Evolutionary conservation across 2,113 vertebrate species (phyloP).

Genomic region (Thunnus maccoyii): DNA sequence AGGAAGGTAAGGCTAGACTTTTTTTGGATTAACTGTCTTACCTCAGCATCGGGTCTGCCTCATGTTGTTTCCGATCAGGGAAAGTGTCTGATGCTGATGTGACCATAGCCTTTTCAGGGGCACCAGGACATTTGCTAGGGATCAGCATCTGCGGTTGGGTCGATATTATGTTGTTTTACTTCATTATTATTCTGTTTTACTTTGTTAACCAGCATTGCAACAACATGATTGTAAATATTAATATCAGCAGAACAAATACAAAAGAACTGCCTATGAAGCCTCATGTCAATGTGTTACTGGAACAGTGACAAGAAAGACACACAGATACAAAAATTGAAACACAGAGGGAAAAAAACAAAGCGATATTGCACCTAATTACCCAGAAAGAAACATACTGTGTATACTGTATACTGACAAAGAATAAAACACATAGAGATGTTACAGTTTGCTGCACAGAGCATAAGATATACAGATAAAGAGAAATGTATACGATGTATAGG

Average conservation of each 20-base stretch:
- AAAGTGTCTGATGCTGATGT: constrained; percentile 29
- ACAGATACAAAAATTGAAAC: neutral
- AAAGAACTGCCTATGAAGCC: neutral
- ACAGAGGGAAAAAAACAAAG: neutral
- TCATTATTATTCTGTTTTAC: neutral
- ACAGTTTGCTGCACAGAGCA: neutral
- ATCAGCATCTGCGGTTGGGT: constrained; percentile 70
- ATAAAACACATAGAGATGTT: neutral
- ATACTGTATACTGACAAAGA: too few relatives aligned
- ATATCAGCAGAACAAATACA: neutral
- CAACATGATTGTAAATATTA: neutral
- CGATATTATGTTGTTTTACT: neutral
- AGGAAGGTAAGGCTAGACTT: neutral
- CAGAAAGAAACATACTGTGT: too few relatives aligned
- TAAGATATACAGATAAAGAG: neutral
- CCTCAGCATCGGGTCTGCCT: constrained; percentile 60
- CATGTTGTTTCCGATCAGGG: constrained; percentile 34
- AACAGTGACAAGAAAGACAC: too few relatives aligned
- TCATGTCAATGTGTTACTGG: neutral
- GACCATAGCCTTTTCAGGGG: constrained; percentile 39
- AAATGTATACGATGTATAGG: too few relatives aligned
- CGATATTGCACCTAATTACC: neutral
- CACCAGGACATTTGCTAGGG: constrained; percentile 69
- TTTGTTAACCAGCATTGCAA: neutral
- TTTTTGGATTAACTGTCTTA: constrained; percentile 37